Evolutionary conservation across 2,888 invertebrate species (phyloP).

Genomic region (Pegoplata infirma): DNA sequence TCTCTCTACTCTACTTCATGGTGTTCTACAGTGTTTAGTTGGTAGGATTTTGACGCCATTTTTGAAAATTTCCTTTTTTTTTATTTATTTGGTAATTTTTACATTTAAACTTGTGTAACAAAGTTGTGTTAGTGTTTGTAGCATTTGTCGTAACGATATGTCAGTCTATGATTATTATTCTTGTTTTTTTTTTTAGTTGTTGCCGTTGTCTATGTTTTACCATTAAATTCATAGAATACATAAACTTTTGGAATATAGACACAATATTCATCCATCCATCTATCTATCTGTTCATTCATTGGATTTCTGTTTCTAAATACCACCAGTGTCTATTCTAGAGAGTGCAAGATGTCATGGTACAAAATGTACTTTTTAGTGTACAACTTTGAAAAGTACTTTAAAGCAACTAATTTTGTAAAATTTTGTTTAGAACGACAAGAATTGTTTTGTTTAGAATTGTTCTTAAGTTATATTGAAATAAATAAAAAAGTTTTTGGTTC

Average conservation of each 20-base stretch:
- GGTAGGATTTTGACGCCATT: conserved; percentile 35
- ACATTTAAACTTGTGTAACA: conserved; percentile 15
- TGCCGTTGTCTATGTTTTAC: conserved; percentile 21
- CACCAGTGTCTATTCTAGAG: neutral
- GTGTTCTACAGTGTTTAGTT: conserved; percentile 21
- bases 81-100: conserved; percentile 6
- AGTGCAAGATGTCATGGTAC: too few relatives aligned
- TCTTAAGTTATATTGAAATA: too few relatives aligned
- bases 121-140: neutral
- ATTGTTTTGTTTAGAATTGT: too few relatives aligned
- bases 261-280: conserved; percentile 1
- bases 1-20: neutral
- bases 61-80: neutral
- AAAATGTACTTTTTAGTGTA: too few relatives aligned
- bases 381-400: too few relatives aligned
- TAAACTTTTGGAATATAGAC: conserved; percentile 6
- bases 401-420: too few relatives aligned
- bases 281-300: conserved; percentile 26
- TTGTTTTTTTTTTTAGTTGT: neutral
- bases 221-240: conserved; percentile 32
- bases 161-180: conserved; percentile 22
- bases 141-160: neutral
- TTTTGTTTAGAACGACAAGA: too few relatives aligned
- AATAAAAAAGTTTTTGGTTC: too few relatives aligned
- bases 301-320: neutral